These are phyloP conservation scores for Euproctis similis DNA, from an alignment of 2,888 invertebrate species.

Conservation along the genomic window DNA sequence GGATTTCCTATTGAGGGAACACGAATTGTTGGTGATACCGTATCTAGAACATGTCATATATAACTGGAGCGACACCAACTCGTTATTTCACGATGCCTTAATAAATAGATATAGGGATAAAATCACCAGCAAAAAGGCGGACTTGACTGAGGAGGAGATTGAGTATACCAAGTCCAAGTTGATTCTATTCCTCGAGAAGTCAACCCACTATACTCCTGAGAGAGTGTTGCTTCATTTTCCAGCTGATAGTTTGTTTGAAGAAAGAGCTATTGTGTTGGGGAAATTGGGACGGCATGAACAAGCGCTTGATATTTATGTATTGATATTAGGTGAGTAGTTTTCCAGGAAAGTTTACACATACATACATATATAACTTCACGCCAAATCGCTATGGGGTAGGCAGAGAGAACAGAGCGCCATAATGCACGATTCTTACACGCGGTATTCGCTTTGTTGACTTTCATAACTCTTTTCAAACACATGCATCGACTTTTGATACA, in stretches of 20 bases:
- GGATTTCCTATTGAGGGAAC: constrained; percentile 89
- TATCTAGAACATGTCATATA: constrained; percentile 96
- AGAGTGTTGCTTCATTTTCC: constrained; percentile 91
- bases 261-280: constrained; percentile 95
- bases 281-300: constrained; percentile 93
- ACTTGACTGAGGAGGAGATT: constrained; percentile 49
- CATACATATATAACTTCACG: no score
- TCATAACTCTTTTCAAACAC: no score
- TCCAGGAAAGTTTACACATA: no score
- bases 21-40: constrained; percentile 88
- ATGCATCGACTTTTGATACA: no score
- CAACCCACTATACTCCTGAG: constrained; percentile 89
- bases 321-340: constrained; percentile 80
- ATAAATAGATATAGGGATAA: constrained; percentile 92
- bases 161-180: constrained; percentile 75
- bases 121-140: constrained; percentile 57
- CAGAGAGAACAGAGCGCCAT: no score
- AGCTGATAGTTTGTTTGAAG: constrained; percentile 88
- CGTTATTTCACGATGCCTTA: constrained; percentile 92
- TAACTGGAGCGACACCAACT: constrained; percentile 89
- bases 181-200: constrained; percentile 86
- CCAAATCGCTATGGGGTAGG: no score
- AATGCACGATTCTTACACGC: no score
- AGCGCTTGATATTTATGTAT: constrained; percentile 93
- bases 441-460: no score